phyloP scores from a whole-genome alignment of 2,113 vertebrate genomes.

The Archilochus colubris region DNA sequence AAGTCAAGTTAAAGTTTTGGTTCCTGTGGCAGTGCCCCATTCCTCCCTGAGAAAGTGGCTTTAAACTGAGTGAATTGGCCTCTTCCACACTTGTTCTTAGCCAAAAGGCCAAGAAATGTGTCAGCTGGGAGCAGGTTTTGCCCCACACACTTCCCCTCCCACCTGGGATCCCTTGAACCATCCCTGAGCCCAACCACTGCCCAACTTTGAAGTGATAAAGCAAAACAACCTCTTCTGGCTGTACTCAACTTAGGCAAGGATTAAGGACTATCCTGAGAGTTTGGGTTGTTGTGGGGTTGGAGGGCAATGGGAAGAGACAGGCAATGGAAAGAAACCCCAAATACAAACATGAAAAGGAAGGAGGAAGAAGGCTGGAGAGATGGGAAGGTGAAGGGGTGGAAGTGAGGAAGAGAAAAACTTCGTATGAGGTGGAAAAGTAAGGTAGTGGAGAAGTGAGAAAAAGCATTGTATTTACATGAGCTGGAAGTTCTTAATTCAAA shows the following conservation, averaged over 20 bases:
- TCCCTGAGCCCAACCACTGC: background rate
- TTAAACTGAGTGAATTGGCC: background rate
- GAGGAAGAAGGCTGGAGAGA: background rate
- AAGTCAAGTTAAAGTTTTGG: constrained; percentile 35
- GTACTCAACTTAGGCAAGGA: background rate
- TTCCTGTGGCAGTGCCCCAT: background rate
- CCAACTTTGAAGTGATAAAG: background rate
- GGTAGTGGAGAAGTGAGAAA: background rate
- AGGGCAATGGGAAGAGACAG: background rate
- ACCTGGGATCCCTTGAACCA: background rate
- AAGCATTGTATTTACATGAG: background rate
- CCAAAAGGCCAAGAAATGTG: background rate
- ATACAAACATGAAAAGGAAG: background rate
- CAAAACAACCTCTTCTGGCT: background rate
- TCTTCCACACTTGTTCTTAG: background rate
- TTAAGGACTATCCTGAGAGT: background rate
- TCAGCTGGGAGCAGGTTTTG: background rate
- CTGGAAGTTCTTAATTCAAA: background rate
- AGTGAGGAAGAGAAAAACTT: background rate
- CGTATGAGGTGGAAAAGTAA: background rate
- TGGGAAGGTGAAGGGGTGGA: background rate
- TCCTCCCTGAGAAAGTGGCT: background rate
- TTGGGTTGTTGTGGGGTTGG: background rate
- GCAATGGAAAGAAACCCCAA: background rate
- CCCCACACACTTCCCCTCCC: background rate